Percentiles rank a stretch among this genome's conserved stretches.
Conservation (phyloP, 35 echinoderm and acorn worm species). For the Heliocidaris tuberculata region DNA sequence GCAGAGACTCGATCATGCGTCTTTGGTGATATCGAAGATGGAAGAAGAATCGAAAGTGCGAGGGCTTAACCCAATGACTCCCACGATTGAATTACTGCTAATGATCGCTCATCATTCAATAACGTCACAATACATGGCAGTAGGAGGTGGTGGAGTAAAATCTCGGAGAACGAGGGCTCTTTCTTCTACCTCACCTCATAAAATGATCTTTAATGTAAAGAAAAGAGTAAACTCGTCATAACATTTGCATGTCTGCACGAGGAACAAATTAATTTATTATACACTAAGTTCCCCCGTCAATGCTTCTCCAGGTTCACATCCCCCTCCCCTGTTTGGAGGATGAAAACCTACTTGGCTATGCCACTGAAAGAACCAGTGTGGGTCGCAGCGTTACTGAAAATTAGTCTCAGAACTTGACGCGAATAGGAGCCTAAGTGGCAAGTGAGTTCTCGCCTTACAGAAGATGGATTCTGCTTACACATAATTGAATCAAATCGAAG, state of each 20-base stretch:
- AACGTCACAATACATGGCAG: neutral
- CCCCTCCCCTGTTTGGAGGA: neutral
- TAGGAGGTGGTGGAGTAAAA: neutral
- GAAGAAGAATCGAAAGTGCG: conserved; percentile 4
- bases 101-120: neutral
- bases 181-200: too few species aligned
- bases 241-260: too few species aligned
- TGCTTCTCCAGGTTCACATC: neutral
- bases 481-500: neutral
- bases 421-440: neutral
- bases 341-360: neutral
- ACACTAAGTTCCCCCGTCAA: too few species aligned
- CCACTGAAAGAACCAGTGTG: neutral
- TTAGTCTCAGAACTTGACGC: neutral
- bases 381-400: neutral
- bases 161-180: too few species aligned
- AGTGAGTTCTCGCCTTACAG: neutral
- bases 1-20: neutral
- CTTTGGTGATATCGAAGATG: neutral
- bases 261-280: too few species aligned
- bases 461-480: neutral
- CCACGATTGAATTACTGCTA: neutral
- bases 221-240: too few species aligned
- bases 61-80: neutral
- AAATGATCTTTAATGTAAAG: too few species aligned